Conservation (phyloP, 2,113 vertebrate genomes). For the Hyperoodon ampullatus region DNA sequence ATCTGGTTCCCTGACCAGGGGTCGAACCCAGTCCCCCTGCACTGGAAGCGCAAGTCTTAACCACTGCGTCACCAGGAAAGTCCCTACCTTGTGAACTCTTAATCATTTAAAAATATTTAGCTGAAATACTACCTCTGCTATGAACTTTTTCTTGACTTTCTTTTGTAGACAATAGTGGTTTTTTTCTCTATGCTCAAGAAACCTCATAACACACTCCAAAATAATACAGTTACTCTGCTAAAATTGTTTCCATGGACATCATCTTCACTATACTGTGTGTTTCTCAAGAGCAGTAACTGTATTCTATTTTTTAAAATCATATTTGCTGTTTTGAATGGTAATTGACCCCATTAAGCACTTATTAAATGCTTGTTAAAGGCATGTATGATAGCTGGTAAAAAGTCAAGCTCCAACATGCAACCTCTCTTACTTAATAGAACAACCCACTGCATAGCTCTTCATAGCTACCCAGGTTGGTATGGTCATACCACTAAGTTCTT, state of each 20-base stretch:
- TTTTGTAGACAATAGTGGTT: background rate
- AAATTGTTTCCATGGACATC: background rate
- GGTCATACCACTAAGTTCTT: background rate
- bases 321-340: background rate
- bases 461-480: background rate
- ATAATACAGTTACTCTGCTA: background rate
- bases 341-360: background rate
- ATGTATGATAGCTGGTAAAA: background rate
- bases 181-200: background rate
- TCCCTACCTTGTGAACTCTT: background rate
- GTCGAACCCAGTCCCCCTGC: too few species aligned
- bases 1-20: too few species aligned
- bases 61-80: too few species aligned
- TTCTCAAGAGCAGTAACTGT: slow-evolving; percentile 4
- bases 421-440: background rate
- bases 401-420: background rate
- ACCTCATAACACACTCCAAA: background rate
- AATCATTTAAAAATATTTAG: background rate
- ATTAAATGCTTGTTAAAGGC: background rate
- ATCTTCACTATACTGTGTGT: background rate
- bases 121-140: background rate
- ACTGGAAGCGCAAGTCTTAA: too few species aligned
- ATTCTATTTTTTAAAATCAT: background rate
- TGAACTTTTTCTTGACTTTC: background rate
- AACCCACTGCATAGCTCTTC: background rate